Percentiles rank a stretch among this genome's conserved stretches.
phyloP scores from a whole-genome alignment of 2,888 invertebrate genomes.

The Polia nebulosa region DNA sequence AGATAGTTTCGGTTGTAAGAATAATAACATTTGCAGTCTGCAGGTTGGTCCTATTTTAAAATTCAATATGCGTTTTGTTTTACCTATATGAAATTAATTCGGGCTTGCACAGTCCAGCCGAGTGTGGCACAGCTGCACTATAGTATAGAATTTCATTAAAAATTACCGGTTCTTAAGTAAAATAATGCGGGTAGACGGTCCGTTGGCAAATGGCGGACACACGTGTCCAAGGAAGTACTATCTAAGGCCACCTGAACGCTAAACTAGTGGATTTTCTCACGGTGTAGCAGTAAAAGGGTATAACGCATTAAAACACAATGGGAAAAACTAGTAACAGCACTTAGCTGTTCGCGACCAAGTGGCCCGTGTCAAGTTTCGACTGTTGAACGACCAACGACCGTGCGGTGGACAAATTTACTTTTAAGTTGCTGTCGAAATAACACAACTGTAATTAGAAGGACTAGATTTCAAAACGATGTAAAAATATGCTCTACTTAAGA shows the following conservation, averaged over 20 bases:
- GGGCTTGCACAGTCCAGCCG: conserved; percentile 75
- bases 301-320: conserved; percentile 81
- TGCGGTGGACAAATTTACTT: conserved; percentile 32
- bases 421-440: conserved; percentile 9
- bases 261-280: conserved; percentile 83
- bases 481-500: background rate
- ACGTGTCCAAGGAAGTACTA: conserved; percentile 85
- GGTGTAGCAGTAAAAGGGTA: conserved; percentile 77
- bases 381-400: conserved; percentile 38
- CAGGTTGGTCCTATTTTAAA: conserved; percentile 64
- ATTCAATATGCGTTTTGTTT: conserved; percentile 79
- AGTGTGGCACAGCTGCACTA: conserved; percentile 86
- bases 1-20: background rate
- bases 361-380: conserved; percentile 59
- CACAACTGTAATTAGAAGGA: conserved; percentile 5
- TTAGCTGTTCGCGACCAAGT: conserved; percentile 72
- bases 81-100: conserved; percentile 79
- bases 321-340: conserved; percentile 80
- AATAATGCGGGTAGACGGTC: conserved; percentile 86
- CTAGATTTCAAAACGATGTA: background rate
- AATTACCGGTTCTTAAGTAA: conserved; percentile 85
- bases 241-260: conserved; percentile 82
- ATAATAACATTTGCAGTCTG: conserved; percentile 10
- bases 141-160: conserved; percentile 88
- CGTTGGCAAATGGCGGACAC: conserved; percentile 80